These are phyloP conservation scores for Alsophila aescularia DNA, from an alignment of 2,888 invertebrate genomes.

Conservation along the genomic window DNA sequence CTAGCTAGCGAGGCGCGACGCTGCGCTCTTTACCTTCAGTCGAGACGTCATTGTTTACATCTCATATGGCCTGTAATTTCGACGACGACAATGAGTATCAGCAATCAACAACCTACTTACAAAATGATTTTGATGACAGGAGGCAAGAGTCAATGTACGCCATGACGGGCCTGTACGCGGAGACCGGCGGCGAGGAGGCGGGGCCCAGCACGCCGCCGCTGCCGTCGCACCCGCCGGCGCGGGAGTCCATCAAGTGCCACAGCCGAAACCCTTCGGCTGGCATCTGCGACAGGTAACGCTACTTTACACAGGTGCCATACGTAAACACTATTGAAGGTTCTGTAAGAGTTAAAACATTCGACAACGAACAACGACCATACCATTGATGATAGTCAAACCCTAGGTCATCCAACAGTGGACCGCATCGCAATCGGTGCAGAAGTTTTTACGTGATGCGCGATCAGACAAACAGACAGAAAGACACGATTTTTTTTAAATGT, in stretches of 20 bases:
- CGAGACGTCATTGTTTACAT: too few relatives aligned
- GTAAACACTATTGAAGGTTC: neutral
- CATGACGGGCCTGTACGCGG: constrained; percentile 93
- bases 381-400: too few relatives aligned
- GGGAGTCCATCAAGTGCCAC: constrained; percentile 88
- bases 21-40: too few relatives aligned
- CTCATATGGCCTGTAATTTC: neutral
- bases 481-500: too few relatives aligned
- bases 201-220: constrained; percentile 77
- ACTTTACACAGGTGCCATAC: neutral
- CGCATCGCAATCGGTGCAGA: too few relatives aligned
- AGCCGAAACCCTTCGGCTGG: constrained; percentile 92
- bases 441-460: too few relatives aligned
- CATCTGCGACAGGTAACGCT: constrained; percentile 86
- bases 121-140: constrained; percentile 59
- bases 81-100: neutral
- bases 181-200: constrained; percentile 85
- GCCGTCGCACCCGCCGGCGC: constrained; percentile 64
- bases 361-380: too few relatives aligned
- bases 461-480: too few relatives aligned
- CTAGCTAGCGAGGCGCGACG: too few relatives aligned
- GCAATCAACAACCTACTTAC: neutral
- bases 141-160: constrained; percentile 96
- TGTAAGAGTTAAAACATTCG: too few relatives aligned
- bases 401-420: too few relatives aligned